Percentiles rank a stretch among this genome's conserved stretches.
Conservation (phyloP, 2,797 vertebrate species). For the Tinamus major region DNA sequence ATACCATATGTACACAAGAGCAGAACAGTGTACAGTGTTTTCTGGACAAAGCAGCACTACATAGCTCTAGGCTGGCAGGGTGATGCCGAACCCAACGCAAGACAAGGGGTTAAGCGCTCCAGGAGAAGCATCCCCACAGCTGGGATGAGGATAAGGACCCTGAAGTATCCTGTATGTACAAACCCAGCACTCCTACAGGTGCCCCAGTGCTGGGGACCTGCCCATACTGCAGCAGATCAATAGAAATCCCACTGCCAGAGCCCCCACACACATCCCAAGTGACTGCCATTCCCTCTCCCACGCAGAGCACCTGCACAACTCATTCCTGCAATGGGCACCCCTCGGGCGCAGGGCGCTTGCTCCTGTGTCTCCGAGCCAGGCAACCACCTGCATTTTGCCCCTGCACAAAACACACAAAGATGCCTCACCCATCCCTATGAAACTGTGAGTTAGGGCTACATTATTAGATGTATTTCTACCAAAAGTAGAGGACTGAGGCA, state of each 20-base stretch:
- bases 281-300: not conserved
- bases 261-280: not conserved
- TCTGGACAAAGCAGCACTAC: conserved; percentile 68
- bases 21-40: conserved; percentile 57
- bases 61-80: conserved; percentile 46
- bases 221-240: conserved; percentile 38
- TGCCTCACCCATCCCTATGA: conserved; percentile 19
- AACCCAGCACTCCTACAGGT: conserved; percentile 56
- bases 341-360: not conserved
- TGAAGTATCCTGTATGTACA: conserved; percentile 66
- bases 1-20: conserved; percentile 68
- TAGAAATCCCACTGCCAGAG: conserved; percentile 43
- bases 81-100: conserved; percentile 60
- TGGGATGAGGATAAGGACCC: conserved; percentile 66
- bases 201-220: not conserved
- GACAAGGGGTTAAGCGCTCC: conserved; percentile 62
- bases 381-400: not conserved
- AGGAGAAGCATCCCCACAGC: conserved; percentile 63
- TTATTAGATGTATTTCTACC: conserved; percentile 30
- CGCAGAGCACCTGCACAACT: conserved; percentile 15
- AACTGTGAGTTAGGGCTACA: conserved; percentile 64
- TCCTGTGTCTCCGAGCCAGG: conserved; percentile 29
- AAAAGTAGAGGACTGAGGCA: conserved; percentile 9
- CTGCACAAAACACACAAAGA: conserved; percentile 27
- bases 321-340: not conserved